Conservation (phyloP, 2,113 vertebrate species). For the Pycnonotus jocosus region DNA sequence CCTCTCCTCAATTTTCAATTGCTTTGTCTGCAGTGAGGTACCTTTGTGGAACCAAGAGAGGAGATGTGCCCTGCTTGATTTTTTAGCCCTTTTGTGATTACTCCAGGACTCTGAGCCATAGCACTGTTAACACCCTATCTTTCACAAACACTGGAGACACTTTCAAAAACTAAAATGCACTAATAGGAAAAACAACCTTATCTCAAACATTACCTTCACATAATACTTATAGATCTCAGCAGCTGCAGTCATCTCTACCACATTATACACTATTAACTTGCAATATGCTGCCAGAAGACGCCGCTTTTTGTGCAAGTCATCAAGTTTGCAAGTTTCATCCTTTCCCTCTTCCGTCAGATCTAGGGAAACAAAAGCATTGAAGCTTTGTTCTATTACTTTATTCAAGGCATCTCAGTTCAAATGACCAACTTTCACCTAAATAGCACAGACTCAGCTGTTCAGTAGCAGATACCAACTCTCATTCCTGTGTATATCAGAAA, state of each 20-base stretch:
- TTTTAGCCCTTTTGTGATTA: neutral
- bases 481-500: neutral
- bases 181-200: neutral
- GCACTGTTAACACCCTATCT: neutral
- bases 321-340: slow-evolving; percentile 65
- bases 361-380: slow-evolving; percentile 18
- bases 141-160: neutral
- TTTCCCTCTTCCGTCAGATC: slow-evolving; percentile 38
- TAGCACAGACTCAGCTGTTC: neutral
- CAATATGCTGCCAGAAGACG: slow-evolving; percentile 84
- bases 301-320: slow-evolving; percentile 77
- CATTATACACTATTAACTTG: slow-evolving; percentile 82
- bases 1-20: neutral
- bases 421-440: neutral
- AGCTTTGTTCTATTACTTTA: neutral
- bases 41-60: neutral
- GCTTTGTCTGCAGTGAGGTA: neutral
- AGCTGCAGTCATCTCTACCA: slow-evolving; percentile 83
- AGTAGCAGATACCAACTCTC: neutral
- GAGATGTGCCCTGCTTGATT: neutral
- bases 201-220: slow-evolving; percentile 77
- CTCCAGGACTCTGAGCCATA: neutral
- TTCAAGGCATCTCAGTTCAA: neutral
- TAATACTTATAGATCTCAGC: slow-evolving; percentile 86
- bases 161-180: neutral